Conservation (phyloP, 2,888 invertebrate species). For the Leucozona laternaria region DNA sequence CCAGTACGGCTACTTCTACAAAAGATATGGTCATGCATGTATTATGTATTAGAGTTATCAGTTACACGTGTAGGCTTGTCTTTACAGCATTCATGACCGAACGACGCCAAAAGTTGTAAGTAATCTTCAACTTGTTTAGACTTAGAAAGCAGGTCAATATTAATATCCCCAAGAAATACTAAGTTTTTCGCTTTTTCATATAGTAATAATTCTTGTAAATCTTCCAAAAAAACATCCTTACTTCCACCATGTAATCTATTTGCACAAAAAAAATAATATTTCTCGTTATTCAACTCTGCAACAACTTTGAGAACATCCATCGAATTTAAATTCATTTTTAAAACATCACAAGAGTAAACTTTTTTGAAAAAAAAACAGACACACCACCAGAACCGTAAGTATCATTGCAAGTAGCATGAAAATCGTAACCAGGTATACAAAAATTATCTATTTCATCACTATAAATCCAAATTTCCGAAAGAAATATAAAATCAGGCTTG, state of each 20-base stretch:
- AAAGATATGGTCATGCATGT: background rate
- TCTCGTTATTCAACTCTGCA: background rate
- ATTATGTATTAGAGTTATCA: background rate
- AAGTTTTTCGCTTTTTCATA: background rate
- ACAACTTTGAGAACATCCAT: background rate
- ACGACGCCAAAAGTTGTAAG: background rate
- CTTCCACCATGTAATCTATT: background rate
- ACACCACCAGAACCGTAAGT: slow-evolving; percentile 4
- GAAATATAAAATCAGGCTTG: slow-evolving; percentile 2
- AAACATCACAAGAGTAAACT: background rate
- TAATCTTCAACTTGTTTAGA: background rate
- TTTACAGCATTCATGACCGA: background rate
- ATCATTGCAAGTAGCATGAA: slow-evolving; percentile 12
- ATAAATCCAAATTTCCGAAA: slow-evolving; percentile 15
- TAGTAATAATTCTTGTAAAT: background rate
- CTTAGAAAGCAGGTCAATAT: slow-evolving; percentile 13
- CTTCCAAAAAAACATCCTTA: background rate
- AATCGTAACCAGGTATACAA: slow-evolving; percentile 19
- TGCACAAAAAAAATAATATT: background rate
- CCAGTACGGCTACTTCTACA: background rate
- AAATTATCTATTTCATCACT: slow-evolving; percentile 14
- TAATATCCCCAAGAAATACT: background rate
- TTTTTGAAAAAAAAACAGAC: slow-evolving; percentile 3
- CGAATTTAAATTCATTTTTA: background rate
- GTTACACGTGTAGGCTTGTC: background rate